A percentile compares a stretch with the other conserved stretches of the same genome.
Conservation (phyloP, 92 coral and sea anemone species). For the Virgularia gustaviana region DNA sequence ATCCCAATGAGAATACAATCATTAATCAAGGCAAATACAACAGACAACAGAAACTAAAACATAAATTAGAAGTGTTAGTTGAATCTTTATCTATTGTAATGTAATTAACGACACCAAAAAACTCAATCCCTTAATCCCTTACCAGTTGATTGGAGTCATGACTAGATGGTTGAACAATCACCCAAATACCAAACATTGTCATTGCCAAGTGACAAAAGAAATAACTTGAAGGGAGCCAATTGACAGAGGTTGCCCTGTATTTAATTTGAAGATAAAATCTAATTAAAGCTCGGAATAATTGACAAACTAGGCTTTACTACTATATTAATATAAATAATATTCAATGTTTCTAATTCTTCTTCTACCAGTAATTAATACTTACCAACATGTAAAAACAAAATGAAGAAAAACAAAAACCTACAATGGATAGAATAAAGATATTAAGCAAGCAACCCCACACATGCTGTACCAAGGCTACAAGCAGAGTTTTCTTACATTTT, state of each 20-base stretch:
- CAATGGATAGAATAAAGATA: not conserved
- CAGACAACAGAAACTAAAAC: slow-evolving; percentile 18
- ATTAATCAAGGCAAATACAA: slow-evolving; percentile 19
- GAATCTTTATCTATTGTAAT: not conserved
- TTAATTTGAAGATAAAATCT: not conserved
- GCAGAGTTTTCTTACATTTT: too few species aligned
- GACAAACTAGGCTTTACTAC: too few species aligned
- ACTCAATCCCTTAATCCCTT: not conserved
- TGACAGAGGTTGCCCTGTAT: slow-evolving; percentile 16
- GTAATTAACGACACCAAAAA: not conserved
- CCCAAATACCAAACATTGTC: slow-evolving; percentile 29
- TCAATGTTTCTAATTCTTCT: too few species aligned
- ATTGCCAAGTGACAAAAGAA: slow-evolving; percentile 19
- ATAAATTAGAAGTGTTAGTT: too few species aligned
- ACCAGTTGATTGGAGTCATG: slow-evolving; percentile 38
- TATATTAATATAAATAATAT: too few species aligned
- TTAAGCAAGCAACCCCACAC: too few species aligned
- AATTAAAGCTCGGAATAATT: too few species aligned
- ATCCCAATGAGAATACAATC: slow-evolving; percentile 32
- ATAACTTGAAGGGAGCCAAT: slow-evolving; percentile 8
- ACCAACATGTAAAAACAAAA: slow-evolving; percentile 31
- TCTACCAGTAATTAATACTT: not conserved
- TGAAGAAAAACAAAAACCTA: slow-evolving; percentile 29
- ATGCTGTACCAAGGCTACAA: too few species aligned
- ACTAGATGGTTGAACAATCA: slow-evolving; percentile 28